Conservation (phyloP, 2,888 invertebrate species). For the Idaea aversata region DNA sequence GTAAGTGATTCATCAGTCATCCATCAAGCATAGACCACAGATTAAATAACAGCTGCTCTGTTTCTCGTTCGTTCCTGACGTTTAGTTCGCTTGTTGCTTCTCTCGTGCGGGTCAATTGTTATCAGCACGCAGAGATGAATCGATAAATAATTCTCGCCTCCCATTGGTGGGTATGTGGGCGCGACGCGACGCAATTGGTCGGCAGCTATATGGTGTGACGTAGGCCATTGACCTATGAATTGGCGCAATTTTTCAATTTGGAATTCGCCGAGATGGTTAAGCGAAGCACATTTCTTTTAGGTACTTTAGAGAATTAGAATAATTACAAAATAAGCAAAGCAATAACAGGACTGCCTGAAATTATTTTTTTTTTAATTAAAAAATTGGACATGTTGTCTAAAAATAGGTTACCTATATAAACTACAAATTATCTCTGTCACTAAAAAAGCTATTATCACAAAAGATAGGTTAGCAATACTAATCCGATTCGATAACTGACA, state of each 20-base stretch:
- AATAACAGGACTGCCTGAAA: too few species aligned
- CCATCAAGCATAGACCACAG: not conserved
- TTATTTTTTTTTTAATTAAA: too few species aligned
- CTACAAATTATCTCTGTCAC: too few species aligned
- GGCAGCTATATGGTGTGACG: conserved; percentile 44
- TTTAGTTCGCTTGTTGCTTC: conserved; percentile 27
- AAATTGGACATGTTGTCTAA: too few species aligned
- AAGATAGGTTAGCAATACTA: too few species aligned
- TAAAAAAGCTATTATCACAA: too few species aligned
- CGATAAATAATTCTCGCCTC: conserved; percentile 44
- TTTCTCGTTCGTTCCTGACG: conserved; percentile 3
- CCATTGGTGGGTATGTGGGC: conserved; percentile 55
- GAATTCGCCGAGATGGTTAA: conserved; percentile 27
- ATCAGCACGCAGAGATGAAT: conserved; percentile 48
- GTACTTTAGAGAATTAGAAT: not conserved
- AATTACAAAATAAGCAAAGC: not conserved
- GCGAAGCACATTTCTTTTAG: not conserved
- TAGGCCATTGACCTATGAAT: conserved; percentile 63
- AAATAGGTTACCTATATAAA: too few species aligned
- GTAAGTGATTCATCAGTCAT: not conserved
- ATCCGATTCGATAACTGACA: not conserved
- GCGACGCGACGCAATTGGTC: conserved; percentile 52
- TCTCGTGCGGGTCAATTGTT: conserved; percentile 35
- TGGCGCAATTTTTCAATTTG: conserved; percentile 66
- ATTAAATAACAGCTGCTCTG: conserved; percentile 10